A percentile compares a stretch with the other conserved stretches of the same genome.
Conservation (phyloP, 2,797 vertebrate species). For the Halcyon smyrnensis region DNA sequence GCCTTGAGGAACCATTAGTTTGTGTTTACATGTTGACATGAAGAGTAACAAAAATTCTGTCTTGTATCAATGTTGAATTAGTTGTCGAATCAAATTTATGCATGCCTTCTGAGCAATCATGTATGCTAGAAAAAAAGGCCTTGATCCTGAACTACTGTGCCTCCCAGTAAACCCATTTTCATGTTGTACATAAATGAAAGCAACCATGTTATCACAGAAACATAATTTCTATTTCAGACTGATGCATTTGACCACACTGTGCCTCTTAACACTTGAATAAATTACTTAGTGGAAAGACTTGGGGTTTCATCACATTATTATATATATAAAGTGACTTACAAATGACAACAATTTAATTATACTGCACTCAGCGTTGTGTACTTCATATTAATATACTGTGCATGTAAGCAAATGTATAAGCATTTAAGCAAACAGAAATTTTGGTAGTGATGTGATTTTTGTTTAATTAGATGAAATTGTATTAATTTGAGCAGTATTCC, state of each 20-base stretch:
- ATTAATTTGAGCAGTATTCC: background rate
- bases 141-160: background rate
- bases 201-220: background rate
- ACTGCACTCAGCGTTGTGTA: background rate
- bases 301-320: background rate
- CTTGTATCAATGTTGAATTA: background rate
- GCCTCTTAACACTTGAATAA: background rate
- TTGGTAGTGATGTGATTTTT: background rate
- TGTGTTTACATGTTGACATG: background rate
- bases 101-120: background rate
- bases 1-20: background rate
- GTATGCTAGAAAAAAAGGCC: background rate
- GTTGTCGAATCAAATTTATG: background rate
- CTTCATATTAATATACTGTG: background rate
- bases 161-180: background rate
- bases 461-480: background rate
- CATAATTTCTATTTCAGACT: background rate
- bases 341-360: background rate
- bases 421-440: background rate
- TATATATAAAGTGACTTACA: background rate
- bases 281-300: background rate
- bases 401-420: background rate
- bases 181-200: background rate
- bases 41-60: background rate
- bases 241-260: background rate